Evolutionary conservation across 2,888 invertebrate genomes (phyloP), one percentile per base, ranked within the genome.

Genomic region (Lamproptera curius): DNA sequence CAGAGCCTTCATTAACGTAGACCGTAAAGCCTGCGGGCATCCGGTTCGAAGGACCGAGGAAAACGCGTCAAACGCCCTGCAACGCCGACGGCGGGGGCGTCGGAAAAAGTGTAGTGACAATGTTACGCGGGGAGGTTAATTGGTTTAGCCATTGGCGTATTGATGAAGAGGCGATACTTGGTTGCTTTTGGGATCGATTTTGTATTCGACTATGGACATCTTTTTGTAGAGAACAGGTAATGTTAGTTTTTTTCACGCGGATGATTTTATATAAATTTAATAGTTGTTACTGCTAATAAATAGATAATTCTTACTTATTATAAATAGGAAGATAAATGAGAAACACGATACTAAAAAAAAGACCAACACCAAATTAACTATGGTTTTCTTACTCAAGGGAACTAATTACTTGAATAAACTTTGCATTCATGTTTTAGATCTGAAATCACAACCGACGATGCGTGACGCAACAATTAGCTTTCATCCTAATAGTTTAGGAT

Each of bases 1-100:
- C 63, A 72, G 64, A 74, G 85, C 81, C 78, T 78, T 82, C 82
- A 80, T 82, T 84, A 84, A 84, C 81, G 81, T 75, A 78, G 76
- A 76, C 77, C 80, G 74, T 78, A 75, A 79, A 80, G 57, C 60
- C 59, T 61, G 73, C 66, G 66, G 58, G 64, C 59, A 70, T 75
- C 74, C 75, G 73, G 73, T 68, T 63, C 67, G 65, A 65, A 73
- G 65, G 65, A 67, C 67, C 66, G 65, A 58, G 62, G 70, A 78
- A 78, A 76, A 66, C 70, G 69, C 73, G 70, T 75, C 69, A 69
- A 76, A 76, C 73, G 77, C 75, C 79, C 78, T 79, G 77, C 76
- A 78, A 78, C 68, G 73, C 75, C 76, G 67, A 66, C 71, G 57
- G 61, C 70, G 75, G 73, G 71, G 63, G 69, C 59, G 49, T 55